Conservation (phyloP, 2,888 invertebrate genomes). For the Hetaerina titia region DNA sequence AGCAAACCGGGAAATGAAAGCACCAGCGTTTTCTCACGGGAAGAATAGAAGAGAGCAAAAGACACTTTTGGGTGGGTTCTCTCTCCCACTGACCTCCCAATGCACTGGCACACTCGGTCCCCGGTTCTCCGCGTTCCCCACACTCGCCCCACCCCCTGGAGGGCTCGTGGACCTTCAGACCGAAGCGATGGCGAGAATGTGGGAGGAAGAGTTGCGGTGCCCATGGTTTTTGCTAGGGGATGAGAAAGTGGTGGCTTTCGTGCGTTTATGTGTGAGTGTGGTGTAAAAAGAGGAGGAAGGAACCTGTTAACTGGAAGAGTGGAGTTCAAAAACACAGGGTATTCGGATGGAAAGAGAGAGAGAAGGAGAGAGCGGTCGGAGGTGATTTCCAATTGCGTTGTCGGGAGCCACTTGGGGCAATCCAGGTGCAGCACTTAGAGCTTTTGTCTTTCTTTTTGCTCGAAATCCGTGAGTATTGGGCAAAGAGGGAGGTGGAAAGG, state of each 20-base stretch:
- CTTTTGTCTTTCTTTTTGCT: not conserved
- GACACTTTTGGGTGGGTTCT: too few relatives aligned
- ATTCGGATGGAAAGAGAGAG: not conserved
- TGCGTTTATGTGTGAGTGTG: not conserved
- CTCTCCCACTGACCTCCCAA: too few relatives aligned
- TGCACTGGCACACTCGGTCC: too few relatives aligned
- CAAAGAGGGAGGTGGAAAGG: not conserved
- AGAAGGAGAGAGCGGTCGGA: not conserved
- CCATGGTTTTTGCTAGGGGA: not conserved
- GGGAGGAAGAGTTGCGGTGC: not conserved
- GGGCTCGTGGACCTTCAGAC: not conserved
- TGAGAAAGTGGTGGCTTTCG: not conserved
- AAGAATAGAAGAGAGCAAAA: not conserved
- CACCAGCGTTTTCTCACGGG: not conserved
- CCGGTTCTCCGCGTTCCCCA: too few relatives aligned
- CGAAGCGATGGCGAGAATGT: not conserved
- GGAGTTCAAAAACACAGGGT: not conserved
- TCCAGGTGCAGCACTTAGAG: constrained; percentile 19
- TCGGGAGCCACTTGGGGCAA: not conserved
- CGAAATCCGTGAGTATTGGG: too few relatives aligned
- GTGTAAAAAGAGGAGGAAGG: not conserved
- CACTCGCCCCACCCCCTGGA: too few relatives aligned
- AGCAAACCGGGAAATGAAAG: not conserved
- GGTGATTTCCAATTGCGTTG: not conserved
- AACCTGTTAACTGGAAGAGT: not conserved